A percentile compares a stretch with the other conserved stretches of the same genome.
These are phyloP conservation scores for Margaritifera margaritifera DNA, from an alignment of 2,888 invertebrate genomes.

Conservation along the genomic window DNA sequence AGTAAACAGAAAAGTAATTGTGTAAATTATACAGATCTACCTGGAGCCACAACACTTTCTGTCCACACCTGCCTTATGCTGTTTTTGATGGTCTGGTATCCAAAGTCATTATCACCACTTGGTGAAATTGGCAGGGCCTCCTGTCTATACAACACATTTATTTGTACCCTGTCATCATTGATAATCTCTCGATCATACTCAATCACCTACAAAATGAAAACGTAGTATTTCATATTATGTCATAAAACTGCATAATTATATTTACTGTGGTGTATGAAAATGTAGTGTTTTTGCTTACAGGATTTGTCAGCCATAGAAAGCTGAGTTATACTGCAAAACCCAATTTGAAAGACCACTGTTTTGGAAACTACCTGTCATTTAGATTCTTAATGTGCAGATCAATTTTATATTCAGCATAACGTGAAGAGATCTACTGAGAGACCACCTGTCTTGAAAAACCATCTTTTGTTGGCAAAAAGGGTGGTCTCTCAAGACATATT, in stretches of 20 bases:
- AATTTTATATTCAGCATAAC: too few relatives aligned
- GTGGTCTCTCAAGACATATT: too few relatives aligned
- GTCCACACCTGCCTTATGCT: constrained; percentile 73
- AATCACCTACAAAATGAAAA: constrained; percentile 54
- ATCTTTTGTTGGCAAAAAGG: too few relatives aligned
- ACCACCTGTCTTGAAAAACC: too few relatives aligned
- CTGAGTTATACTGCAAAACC: too few relatives aligned
- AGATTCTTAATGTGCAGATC: too few relatives aligned
- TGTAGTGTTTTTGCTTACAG: too few relatives aligned
- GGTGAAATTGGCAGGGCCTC: constrained; percentile 73
- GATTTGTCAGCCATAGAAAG: too few relatives aligned
- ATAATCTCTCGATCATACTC: constrained; percentile 66
- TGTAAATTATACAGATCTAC: constrained; percentile 43
- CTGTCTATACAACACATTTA: constrained; percentile 54
- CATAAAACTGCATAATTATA: neutral
- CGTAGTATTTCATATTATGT: neutral
- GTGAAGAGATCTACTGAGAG: too few relatives aligned
- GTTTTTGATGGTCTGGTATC: constrained; percentile 72
- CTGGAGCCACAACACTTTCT: constrained; percentile 72
- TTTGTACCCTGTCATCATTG: constrained; percentile 69
- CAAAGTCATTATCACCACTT: constrained; percentile 69
- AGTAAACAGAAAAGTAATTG: too few relatives aligned
- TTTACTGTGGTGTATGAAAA: neutral
- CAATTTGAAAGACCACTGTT: too few relatives aligned
- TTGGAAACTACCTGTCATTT: too few relatives aligned